These are phyloP conservation scores for Caradrina kadenii DNA, from an alignment of 2,888 invertebrate genomes.

Conservation along the genomic window DNA sequence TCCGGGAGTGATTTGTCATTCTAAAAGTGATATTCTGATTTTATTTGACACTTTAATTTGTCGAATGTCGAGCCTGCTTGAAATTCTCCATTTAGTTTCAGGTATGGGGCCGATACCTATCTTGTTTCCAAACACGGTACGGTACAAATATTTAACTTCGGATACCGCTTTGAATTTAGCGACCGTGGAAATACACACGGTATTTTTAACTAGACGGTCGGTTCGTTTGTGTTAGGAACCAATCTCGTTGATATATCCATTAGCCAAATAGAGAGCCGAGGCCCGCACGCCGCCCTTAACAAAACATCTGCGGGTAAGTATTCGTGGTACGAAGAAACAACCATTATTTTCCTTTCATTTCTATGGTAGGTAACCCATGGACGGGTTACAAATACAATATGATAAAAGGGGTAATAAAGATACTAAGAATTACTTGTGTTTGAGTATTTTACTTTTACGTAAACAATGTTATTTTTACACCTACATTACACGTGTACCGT, in stretches of 20 bases:
- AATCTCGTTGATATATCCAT: slow-evolving; percentile 83
- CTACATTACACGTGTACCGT: too few species aligned
- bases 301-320: slow-evolving; percentile 73
- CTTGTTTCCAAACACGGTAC: slow-evolving; percentile 64
- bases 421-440: slow-evolving; percentile 36
- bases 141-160: slow-evolving; percentile 69
- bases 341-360: slow-evolving; percentile 73
- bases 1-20: slow-evolving; percentile 33
- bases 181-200: slow-evolving; percentile 53
- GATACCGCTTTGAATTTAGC: slow-evolving; percentile 69
- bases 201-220: slow-evolving; percentile 75
- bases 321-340: slow-evolving; percentile 68
- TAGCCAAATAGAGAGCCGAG: slow-evolving; percentile 79
- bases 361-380: slow-evolving; percentile 61
- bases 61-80: slow-evolving; percentile 37
- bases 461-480: not conserved
- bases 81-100: slow-evolving; percentile 54
- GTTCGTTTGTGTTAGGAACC: slow-evolving; percentile 76
- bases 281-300: slow-evolving; percentile 70
- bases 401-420: slow-evolving; percentile 36
- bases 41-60: slow-evolving; percentile 44
- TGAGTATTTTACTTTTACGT: slow-evolving; percentile 11
- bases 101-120: slow-evolving; percentile 56
- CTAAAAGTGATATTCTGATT: slow-evolving; percentile 38
- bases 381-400: slow-evolving; percentile 45